These are phyloP conservation scores for Villa cingulata DNA, from an alignment of 2,888 invertebrate species.

Conservation along the genomic window DNA sequence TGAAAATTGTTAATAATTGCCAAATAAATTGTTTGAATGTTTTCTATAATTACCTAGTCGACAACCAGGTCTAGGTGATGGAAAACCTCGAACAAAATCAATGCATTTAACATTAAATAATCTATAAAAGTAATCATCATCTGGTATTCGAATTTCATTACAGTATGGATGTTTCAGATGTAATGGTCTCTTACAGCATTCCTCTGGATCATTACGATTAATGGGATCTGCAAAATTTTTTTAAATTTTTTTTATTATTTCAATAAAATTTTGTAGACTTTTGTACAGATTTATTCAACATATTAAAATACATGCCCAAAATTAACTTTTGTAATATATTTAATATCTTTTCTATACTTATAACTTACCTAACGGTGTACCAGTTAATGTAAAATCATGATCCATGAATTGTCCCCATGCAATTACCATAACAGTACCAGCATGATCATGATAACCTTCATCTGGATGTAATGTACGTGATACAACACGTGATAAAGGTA, in stretches of 20 bases:
- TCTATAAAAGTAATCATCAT: conserved; percentile 82
- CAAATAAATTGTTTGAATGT: background rate
- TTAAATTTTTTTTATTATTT: background rate
- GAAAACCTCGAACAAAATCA: conserved; percentile 80
- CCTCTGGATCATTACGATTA: conserved; percentile 81
- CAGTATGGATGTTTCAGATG: conserved; percentile 83
- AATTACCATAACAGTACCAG: conserved; percentile 77
- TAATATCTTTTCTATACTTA: too few species aligned
- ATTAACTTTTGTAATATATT: too few species aligned
- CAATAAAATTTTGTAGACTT: background rate
- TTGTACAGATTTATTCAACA: background rate
- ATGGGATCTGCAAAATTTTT: conserved; percentile 48
- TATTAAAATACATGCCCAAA: background rate
- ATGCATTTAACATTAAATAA: conserved; percentile 74
- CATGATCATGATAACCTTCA: conserved; percentile 85
- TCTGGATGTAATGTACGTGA: conserved; percentile 87
- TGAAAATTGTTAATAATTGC: background rate
- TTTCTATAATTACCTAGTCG: conserved; percentile 49
- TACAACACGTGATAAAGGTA: conserved; percentile 72
- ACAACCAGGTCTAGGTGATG: conserved; percentile 76
- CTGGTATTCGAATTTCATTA: conserved; percentile 75
- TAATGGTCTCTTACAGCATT: conserved; percentile 70
- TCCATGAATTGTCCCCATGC: conserved; percentile 95
- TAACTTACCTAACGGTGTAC: conserved; percentile 65
- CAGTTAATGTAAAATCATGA: conserved; percentile 82